Conservation (phyloP, 2,113 vertebrate species). For the Mus spicilegus region DNA sequence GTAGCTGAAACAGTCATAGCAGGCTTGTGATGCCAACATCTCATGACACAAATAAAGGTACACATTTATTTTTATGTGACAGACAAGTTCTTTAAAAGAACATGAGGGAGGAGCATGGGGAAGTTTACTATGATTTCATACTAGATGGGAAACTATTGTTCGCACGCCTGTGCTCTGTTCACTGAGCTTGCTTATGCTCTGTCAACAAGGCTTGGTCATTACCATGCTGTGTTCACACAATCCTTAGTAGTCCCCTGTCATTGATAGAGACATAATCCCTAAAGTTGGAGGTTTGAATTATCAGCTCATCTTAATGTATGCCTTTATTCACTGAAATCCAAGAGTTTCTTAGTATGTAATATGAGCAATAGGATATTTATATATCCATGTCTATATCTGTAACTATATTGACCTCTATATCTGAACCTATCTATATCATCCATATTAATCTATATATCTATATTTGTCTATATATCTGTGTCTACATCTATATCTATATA, state of each 20-base stretch:
- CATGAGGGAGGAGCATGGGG: constrained; percentile 17
- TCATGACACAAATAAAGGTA: background rate
- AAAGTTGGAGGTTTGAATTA: constrained; percentile 1
- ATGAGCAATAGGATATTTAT: background rate
- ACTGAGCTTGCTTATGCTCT: constrained; percentile 12
- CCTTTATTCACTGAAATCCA: constrained; percentile 30
- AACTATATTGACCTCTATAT: background rate
- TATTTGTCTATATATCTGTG: background rate
- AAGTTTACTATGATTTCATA: constrained; percentile 62
- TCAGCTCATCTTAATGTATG: background rate
- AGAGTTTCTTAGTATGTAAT: constrained; percentile 39
- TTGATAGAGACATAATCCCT: constrained; percentile 21
- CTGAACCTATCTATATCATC: background rate
- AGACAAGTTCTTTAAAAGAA: constrained; percentile 50
- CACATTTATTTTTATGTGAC: constrained; percentile 8
- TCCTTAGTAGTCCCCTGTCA: constrained; percentile 25
- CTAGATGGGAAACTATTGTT: constrained; percentile 51
- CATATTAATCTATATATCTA: background rate
- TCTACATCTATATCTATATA: background rate
- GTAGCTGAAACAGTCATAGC: background rate
- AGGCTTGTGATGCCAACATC: background rate
- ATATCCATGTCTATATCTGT: background rate
- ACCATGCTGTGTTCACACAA: constrained; percentile 50
- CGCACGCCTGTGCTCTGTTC: constrained; percentile 53
- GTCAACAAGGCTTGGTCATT: constrained; percentile 56